Conservation (phyloP, 2,888 invertebrate genomes). For the Drosophila parthenogenetica region DNA sequence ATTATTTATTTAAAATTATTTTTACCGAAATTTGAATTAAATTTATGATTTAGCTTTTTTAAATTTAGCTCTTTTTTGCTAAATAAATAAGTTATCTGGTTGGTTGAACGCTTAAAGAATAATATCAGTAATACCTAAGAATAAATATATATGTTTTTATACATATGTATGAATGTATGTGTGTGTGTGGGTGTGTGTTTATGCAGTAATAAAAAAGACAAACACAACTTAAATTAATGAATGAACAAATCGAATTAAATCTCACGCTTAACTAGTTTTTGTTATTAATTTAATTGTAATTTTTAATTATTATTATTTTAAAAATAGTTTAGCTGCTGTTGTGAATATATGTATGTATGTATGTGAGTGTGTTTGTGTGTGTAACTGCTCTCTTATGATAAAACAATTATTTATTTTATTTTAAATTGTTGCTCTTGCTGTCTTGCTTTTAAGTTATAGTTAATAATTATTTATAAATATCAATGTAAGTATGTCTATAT, state of each 20-base stretch:
- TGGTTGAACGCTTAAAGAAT: slow-evolving; percentile 50
- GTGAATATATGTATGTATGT: slow-evolving; percentile 34
- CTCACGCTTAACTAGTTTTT: slow-evolving; percentile 28
- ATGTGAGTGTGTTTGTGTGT: slow-evolving; percentile 17
- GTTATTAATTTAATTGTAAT: slow-evolving; percentile 8
- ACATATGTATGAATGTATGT: slow-evolving; percentile 18
- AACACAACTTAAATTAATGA: slow-evolving; percentile 57
- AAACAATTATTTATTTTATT: slow-evolving; percentile 52
- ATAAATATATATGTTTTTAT: slow-evolving; percentile 6
- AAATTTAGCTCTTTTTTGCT: slow-evolving; percentile 19
- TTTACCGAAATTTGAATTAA: slow-evolving; percentile 15
- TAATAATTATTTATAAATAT: slow-evolving; percentile 59
- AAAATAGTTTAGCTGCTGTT: slow-evolving; percentile 17
- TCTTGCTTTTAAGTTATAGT: slow-evolving; percentile 51
- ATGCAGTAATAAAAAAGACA: slow-evolving; percentile 32
- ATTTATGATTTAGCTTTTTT: slow-evolving; percentile 7
- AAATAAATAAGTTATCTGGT: slow-evolving; percentile 45
- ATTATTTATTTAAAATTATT: slow-evolving; percentile 24
- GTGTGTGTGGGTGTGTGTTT: neutral
- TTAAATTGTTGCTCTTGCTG: slow-evolving; percentile 37
- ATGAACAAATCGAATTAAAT: slow-evolving; percentile 42
- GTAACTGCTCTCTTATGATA: slow-evolving; percentile 42
- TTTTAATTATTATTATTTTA: slow-evolving; percentile 13
- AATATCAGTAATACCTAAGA: slow-evolving; percentile 59
- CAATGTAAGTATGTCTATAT: slow-evolving; percentile 73